These are phyloP conservation scores for Archocentrus centrarchus DNA, from an alignment of 2,113 vertebrate species.

Conservation along the genomic window DNA sequence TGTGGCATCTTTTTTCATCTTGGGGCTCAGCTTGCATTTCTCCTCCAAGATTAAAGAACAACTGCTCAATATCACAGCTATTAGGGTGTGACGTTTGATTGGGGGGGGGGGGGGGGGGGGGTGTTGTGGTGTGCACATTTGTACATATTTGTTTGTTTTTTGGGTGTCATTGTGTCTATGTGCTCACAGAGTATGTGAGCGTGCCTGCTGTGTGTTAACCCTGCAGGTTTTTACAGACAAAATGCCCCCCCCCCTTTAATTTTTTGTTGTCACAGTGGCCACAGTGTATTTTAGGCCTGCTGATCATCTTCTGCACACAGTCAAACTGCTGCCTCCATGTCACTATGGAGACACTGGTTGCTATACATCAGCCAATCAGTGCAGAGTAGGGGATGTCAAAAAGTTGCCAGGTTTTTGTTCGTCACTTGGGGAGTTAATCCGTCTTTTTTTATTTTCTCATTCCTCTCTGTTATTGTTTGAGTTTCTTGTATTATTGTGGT, in stretches of 20 bases:
- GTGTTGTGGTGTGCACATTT: background rate
- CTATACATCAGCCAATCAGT: conserved; percentile 72
- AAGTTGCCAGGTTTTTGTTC: conserved; percentile 30
- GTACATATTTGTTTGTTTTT: conserved; percentile 4
- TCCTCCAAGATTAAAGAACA: conserved; percentile 64
- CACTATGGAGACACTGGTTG: conserved; percentile 76
- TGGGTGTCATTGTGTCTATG: background rate
- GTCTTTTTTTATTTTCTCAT: background rate
- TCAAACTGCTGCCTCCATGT: conserved; percentile 58
- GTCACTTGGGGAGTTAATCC: background rate
- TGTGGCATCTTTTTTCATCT: conserved; percentile 52
- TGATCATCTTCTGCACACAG: conserved; percentile 40
- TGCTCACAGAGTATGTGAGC: background rate
- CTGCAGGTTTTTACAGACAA: conserved; percentile 5
- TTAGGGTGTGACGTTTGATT: conserved; percentile 46
- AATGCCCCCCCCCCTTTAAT: background rate
- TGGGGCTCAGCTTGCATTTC: conserved; percentile 65
- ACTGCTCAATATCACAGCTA: conserved; percentile 64
- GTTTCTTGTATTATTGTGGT: background rate
- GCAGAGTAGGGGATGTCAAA: conserved; percentile 32
- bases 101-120: background rate
- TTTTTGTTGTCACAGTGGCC: conserved; percentile 29
- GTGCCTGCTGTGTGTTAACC: background rate
- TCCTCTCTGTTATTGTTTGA: background rate
- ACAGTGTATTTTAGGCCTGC: conserved; percentile 38